Percentiles rank a stretch among this genome's conserved stretches.
phyloP scores from a whole-genome alignment of 1,140 invertebrate species.

The Heliconius congener region DNA sequence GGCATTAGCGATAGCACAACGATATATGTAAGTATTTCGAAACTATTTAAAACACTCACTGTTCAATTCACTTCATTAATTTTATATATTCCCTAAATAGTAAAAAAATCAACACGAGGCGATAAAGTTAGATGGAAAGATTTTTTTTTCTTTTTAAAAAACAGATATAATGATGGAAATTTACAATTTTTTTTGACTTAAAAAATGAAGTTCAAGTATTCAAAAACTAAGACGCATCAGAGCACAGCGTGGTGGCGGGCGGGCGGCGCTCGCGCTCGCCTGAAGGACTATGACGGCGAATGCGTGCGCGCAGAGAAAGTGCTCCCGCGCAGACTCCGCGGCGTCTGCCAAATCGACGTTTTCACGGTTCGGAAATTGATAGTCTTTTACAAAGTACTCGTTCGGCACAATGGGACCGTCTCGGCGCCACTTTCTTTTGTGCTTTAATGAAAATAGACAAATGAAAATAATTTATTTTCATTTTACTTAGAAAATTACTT shows the following conservation, averaged over 20 bases:
- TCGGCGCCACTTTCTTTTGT: conserved; percentile 45
- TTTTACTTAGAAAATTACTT: conserved; percentile 21
- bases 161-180: background rate
- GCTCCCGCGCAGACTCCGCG: conserved; percentile 74
- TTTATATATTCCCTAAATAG: background rate
- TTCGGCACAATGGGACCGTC: conserved; percentile 49
- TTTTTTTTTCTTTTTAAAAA: background rate
- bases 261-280: conserved; percentile 59
- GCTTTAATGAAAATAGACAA: conserved; percentile 26
- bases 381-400: conserved; percentile 70
- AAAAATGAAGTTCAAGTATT: background rate
- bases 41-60: conserved; percentile 31
- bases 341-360: conserved; percentile 77
- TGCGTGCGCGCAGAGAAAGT: conserved; percentile 76
- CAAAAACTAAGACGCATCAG: conserved; percentile 18
- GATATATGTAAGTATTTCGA: conserved; percentile 22
- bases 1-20: conserved; percentile 49
- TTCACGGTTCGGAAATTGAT: conserved; percentile 75
- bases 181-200: background rate
- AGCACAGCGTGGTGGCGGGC: conserved; percentile 47
- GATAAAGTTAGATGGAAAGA: background rate
- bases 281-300: conserved; percentile 61
- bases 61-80: conserved; percentile 18
- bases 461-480: conserved; percentile 25
- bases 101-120: background rate